Evolutionary conservation across 2,113 vertebrate genomes (phyloP).

Genomic region (Daubentonia madagascariensis): DNA sequence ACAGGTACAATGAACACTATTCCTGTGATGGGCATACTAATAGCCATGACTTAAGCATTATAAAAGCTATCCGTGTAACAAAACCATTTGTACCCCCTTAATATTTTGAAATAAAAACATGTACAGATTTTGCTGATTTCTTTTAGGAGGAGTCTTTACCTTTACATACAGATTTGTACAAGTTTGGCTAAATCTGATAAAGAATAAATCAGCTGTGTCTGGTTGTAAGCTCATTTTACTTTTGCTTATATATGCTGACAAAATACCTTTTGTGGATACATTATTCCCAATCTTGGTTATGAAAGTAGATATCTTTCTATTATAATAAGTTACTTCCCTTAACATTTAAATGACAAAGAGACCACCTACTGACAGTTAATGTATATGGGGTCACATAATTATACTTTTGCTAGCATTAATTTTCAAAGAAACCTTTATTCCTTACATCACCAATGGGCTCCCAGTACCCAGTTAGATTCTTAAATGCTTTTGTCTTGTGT

Average conservation of each 20-base stretch:
- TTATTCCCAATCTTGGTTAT: not conserved
- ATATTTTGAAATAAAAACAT: not conserved
- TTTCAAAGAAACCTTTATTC: not conserved
- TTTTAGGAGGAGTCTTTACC: not conserved
- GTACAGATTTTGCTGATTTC: not conserved
- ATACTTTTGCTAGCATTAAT: not conserved
- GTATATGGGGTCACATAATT: conserved; percentile 26
- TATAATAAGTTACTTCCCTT: not conserved
- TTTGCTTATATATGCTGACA: not conserved
- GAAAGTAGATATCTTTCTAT: not conserved
- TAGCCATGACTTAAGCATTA: too few relatives aligned
- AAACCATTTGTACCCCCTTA: too few relatives aligned
- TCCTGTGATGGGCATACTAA: too few relatives aligned
- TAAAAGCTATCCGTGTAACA: too few relatives aligned
- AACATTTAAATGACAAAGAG: not conserved
- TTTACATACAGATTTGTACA: not conserved
- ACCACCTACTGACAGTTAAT: not conserved
- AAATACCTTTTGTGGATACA: not conserved
- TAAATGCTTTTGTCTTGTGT: conserved; percentile 34
- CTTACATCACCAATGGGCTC: not conserved
- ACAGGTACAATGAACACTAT: too few relatives aligned
- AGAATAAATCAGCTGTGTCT: not conserved
- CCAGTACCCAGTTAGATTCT: not conserved
- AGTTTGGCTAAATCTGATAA: not conserved
- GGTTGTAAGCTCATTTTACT: not conserved